These are phyloP conservation scores for Athetis lepigone DNA, from an alignment of 2,888 invertebrate genomes.

Conservation along the genomic window DNA sequence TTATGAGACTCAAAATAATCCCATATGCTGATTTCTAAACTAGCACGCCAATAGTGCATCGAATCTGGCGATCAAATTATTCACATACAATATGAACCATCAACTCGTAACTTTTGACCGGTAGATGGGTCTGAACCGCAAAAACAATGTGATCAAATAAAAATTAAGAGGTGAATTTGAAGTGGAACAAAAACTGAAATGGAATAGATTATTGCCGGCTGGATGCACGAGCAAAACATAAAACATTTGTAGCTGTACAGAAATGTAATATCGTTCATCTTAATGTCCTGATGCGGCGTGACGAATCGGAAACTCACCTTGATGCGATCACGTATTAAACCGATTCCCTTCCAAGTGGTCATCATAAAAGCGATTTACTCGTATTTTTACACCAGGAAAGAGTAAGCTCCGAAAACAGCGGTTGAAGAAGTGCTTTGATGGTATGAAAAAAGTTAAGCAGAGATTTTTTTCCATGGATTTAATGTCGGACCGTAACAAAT, in stretches of 20 bases:
- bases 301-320: conserved; percentile 78
- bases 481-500: too few relatives aligned
- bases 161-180: conserved; percentile 32
- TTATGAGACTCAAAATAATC: too few relatives aligned
- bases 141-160: conserved; percentile 49
- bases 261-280: conserved; percentile 62
- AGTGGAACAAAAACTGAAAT: conserved; percentile 42
- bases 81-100: conserved; percentile 15
- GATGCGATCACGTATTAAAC: conserved; percentile 76
- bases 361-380: conserved; percentile 52
- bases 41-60: neutral
- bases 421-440: neutral
- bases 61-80: conserved; percentile 12
- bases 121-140: conserved; percentile 28
- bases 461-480: too few relatives aligned
- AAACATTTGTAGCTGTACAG: conserved; percentile 45
- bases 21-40: neutral
- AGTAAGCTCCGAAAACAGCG: conserved; percentile 40
- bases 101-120: conserved; percentile 29
- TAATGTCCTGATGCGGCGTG: conserved; percentile 71
- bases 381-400: conserved; percentile 55
- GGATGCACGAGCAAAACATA: conserved; percentile 44
- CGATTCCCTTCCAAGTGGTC: conserved; percentile 64
- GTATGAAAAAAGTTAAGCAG: neutral
- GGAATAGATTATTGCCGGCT: conserved; percentile 40